These are phyloP conservation scores for Meriones unguiculatus DNA, from an alignment of 2,113 vertebrate species.

Conservation along the genomic window DNA sequence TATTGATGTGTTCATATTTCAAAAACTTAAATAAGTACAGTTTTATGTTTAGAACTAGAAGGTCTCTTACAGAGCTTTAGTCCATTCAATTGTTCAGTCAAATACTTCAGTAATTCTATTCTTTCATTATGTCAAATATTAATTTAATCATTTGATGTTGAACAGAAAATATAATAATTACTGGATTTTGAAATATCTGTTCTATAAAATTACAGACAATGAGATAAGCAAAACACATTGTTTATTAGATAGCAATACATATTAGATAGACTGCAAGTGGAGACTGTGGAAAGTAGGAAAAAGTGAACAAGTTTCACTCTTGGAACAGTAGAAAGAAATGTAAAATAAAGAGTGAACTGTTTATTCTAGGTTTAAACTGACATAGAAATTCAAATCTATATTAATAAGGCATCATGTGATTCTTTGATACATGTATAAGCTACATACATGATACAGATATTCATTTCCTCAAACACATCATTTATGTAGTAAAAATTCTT, in stretches of 20 bases:
- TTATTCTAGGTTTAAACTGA: neutral
- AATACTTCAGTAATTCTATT: neutral
- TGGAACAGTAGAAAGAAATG: rapidly evolving
- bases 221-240: neutral
- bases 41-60: neutral
- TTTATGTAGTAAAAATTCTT: neutral
- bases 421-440: neutral
- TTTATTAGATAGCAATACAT: neutral
- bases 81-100: neutral
- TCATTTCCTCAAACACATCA: neutral
- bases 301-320: neutral
- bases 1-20: neutral
- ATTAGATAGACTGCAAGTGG: neutral
- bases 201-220: neutral
- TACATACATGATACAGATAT: neutral
- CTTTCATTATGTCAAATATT: neutral
- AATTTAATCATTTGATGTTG: neutral
- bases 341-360: neutral
- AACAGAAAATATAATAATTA: neutral
- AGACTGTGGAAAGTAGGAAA: neutral
- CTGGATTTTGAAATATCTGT: neutral
- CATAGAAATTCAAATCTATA: neutral
- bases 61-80: neutral
- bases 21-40: neutral
- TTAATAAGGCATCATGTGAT: neutral